These are phyloP conservation scores for Ibycter americanus DNA, from an alignment of 2,797 vertebrate species.

Conservation along the genomic window DNA sequence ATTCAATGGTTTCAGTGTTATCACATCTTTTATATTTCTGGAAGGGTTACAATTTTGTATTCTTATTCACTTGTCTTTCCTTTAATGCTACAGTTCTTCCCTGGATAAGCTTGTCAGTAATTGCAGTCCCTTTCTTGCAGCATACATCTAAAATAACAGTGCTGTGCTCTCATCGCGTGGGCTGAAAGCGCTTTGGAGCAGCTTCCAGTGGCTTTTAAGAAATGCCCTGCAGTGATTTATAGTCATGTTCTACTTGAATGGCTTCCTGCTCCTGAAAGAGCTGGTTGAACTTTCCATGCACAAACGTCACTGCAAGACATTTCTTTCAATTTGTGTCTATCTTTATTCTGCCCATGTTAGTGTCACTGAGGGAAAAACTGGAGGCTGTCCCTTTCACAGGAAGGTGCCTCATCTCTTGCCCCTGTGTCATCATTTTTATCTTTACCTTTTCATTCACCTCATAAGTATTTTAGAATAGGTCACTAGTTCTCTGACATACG, in stretches of 20 bases:
- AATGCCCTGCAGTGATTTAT: background rate
- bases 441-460: background rate
- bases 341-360: background rate
- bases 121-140: background rate
- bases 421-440: background rate
- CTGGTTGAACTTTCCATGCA: background rate
- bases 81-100: background rate
- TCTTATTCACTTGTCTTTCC: background rate
- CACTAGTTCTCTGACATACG: background rate
- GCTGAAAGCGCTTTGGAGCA: background rate
- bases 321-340: background rate
- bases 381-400: background rate
- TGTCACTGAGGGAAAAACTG: background rate
- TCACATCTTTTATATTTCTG: background rate
- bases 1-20: background rate
- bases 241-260: background rate
- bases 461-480: background rate
- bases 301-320: background rate
- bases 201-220: constrained; percentile 11
- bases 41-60: background rate
- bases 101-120: background rate
- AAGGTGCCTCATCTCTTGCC: background rate
- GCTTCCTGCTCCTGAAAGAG: background rate
- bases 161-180: background rate
- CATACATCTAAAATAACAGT: background rate